A percentile compares a stretch with the other conserved stretches of the same genome.
Evolutionary conservation across 2,888 invertebrate species (phyloP).

Genomic region (Ornithoptera priamus): DNA sequence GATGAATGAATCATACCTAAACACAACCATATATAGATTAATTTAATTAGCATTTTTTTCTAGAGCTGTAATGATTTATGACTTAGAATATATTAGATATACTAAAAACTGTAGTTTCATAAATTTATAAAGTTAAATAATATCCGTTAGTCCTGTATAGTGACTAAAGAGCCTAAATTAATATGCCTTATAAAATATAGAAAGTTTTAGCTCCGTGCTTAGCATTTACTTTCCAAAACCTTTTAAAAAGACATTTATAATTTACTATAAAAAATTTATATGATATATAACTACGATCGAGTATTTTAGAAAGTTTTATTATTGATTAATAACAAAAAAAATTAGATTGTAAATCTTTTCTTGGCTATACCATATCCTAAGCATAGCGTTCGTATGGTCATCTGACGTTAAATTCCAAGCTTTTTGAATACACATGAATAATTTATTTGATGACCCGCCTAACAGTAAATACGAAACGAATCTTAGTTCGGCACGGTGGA

Average conservation of each 20-base stretch:
- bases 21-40: too few species aligned
- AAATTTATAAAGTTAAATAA: too few species aligned
- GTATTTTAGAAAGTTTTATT: background rate
- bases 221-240: too few species aligned
- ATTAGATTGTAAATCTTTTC: background rate
- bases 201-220: too few species aligned
- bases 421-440: constrained; percentile 47
- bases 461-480: constrained; percentile 50
- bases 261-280: background rate
- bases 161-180: too few species aligned
- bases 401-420: constrained; percentile 33
- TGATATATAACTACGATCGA: background rate
- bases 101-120: too few species aligned
- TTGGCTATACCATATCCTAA: constrained; percentile 6
- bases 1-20: too few species aligned
- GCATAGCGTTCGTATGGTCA: constrained; percentile 11
- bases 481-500: constrained; percentile 31
- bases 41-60: too few species aligned
- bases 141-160: too few species aligned
- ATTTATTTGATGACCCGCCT: constrained; percentile 44
- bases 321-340: background rate
- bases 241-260: background rate
- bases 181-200: too few species aligned
- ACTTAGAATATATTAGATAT: too few species aligned
- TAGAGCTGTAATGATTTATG: too few species aligned